Conservation (phyloP, 2,113 vertebrate genomes). For the Hassar affinis region DNA sequence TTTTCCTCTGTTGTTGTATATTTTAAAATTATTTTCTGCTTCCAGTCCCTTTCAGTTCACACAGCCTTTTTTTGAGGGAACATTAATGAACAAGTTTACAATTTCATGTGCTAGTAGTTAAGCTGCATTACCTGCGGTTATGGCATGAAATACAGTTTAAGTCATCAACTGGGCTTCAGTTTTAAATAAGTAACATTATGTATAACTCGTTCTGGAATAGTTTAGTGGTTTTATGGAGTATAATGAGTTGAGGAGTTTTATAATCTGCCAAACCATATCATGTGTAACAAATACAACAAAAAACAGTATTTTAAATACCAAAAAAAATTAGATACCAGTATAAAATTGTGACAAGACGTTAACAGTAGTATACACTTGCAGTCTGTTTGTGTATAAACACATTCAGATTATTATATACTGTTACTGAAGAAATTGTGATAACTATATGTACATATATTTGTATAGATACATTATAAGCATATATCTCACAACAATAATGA, state of each 20-base stretch:
- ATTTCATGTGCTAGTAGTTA: conserved; percentile 70
- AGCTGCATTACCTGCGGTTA: conserved; percentile 77
- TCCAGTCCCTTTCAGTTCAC: conserved; percentile 63
- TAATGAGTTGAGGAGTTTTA: neutral
- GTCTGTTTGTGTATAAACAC: neutral
- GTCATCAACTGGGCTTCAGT: neutral
- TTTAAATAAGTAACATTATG: neutral
- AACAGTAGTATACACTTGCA: neutral
- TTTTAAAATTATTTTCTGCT: conserved; percentile 83
- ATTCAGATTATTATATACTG: neutral
- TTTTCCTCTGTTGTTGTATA: conserved; percentile 81
- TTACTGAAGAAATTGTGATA: conserved; percentile 3
- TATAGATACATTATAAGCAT: conserved; percentile 66
- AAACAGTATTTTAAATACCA: neutral
- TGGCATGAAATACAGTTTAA: conserved; percentile 59
- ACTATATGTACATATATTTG: neutral
- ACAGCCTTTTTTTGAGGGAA: conserved; percentile 71
- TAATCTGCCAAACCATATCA: neutral
- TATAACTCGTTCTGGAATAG: neutral
- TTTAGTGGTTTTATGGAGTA: neutral
- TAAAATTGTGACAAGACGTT: neutral
- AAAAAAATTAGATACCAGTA: neutral
- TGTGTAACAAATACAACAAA: neutral
- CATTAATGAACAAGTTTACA: conserved; percentile 89
- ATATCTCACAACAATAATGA: conserved; percentile 84